phyloP scores from a whole-genome alignment of 2,113 vertebrate species.

The Sapayoa aenigma region DNA sequence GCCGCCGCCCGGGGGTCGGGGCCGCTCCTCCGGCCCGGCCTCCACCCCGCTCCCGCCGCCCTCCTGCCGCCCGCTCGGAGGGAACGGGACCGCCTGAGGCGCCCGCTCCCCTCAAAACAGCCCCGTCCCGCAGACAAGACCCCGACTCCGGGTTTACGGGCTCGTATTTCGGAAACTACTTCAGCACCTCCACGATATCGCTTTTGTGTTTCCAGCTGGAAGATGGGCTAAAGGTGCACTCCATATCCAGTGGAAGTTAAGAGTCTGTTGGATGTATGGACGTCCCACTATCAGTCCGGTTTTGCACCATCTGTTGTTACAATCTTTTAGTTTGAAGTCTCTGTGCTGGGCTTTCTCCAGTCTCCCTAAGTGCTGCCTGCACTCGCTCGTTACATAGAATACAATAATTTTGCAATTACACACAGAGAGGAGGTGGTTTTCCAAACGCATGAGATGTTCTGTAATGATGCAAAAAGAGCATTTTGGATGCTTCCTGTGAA shows the following conservation, averaged over 20 bases:
- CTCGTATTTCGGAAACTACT: accelerated
- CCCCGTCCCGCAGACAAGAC: neutral
- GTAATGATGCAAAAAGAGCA: neutral
- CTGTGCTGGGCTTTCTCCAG: neutral
- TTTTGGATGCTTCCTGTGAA: neutral
- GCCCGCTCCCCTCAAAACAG: accelerated
- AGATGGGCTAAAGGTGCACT: neutral
- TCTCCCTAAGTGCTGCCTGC: neutral
- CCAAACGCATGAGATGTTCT: neutral
- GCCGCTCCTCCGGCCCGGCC: neutral
- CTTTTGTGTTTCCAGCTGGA: accelerated
- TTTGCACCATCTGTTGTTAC: neutral
- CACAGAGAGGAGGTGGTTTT: neutral
- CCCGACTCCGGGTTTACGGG: accelerated
- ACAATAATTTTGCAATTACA: neutral
- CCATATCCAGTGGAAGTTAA: accelerated
- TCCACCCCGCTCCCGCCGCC: neutral
- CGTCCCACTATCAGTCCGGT: accelerated
- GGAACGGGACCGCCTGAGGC: neutral
- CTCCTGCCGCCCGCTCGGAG: neutral
- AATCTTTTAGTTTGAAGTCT: neutral
- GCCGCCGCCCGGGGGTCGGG: neutral
- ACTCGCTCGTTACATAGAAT: neutral
- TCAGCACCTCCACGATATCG: accelerated
- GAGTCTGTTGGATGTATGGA: neutral